A percentile compares a stretch with the other conserved stretches of the same genome.
Conservation (phyloP, 2,888 invertebrate species). For the Stegana nigrithorax region DNA sequence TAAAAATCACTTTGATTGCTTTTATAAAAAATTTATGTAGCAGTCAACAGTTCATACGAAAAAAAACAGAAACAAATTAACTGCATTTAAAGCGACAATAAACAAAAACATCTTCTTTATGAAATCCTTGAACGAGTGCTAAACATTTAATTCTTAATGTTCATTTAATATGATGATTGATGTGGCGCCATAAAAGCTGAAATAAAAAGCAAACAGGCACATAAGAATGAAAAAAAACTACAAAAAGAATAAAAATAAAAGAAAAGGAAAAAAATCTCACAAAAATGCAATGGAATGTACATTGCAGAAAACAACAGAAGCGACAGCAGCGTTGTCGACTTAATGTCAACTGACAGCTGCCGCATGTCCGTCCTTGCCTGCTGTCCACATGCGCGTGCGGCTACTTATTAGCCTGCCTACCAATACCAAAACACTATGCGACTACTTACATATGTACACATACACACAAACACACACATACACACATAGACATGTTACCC, state of each 20-base stretch:
- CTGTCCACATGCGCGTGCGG: not conserved
- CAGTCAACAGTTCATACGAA: too few species aligned
- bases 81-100: not conserved
- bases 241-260: constrained; percentile 1
- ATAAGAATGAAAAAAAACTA: not conserved
- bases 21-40: too few species aligned
- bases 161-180: constrained; percentile 52
- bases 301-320: constrained; percentile 14
- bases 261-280: constrained; percentile 13
- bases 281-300: constrained; percentile 20
- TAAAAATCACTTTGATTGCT: too few species aligned
- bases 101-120: constrained; percentile 11
- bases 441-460: too few species aligned
- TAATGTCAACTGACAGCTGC: constrained; percentile 39
- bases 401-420: not conserved
- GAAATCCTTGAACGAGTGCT: constrained; percentile 17
- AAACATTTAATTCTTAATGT: constrained; percentile 19
- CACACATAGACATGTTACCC: too few species aligned
- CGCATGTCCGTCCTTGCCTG: not conserved
- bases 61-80: too few species aligned
- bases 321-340: constrained; percentile 19
- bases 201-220: not conserved
- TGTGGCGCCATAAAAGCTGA: constrained; percentile 47
- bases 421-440: not conserved
- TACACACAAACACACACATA: too few species aligned